Base-by-base conservation (phyloP, 2,113 vertebrate species). In the Thymallus thymallus region DNA sequence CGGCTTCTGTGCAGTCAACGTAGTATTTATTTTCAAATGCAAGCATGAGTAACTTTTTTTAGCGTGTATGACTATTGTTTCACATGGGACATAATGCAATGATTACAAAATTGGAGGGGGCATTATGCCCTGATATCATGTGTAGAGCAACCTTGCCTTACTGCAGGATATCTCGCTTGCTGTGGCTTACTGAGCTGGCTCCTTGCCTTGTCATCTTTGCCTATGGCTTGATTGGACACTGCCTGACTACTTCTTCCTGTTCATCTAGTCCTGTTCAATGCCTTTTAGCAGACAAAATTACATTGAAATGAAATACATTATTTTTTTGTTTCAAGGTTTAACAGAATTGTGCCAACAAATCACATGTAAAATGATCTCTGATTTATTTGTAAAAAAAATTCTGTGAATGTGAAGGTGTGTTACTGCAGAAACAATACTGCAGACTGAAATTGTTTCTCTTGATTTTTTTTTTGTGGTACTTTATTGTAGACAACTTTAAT, bases 21-120 rank as follows among this genome's bases (percentile, higher is more conserved):
- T 71, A 80, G 67, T 80, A 68, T 60, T 78, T 64, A 41, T 51
- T 51, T 63, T 63, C 12, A 78, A 46, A 82, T 83, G 60, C 75
- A 85, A 76, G 20, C 66, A 72, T 66, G 41, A 22, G 63, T 76
- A 76, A 80, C 68, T 22, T 79, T 74, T n/a, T 76, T 82, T 76
- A 76, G 76, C 86, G 75, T 83, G 63, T 88, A 86, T 78, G 80
- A 83, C 72, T 82, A 82, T 82, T 86, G 72, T 82, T 87, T 91
- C 65, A 75, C 64, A 69, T 46, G 83, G 86, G 86, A 86, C 85
- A 82, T 74, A 82, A 90, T 90, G 89, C 87, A 88, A 87, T 88
- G 81, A 87, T 68, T 23, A 82, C 0, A 56, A 51, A 51, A 24
- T 22, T 22, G 29, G 55, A 76, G 69, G 4, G 20, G 80, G 79